Percentiles rank a stretch among this genome's conserved stretches.
These are phyloP conservation scores for Netelia virgata DNA, from an alignment of 2,888 invertebrate genomes.

Conservation along the genomic window DNA sequence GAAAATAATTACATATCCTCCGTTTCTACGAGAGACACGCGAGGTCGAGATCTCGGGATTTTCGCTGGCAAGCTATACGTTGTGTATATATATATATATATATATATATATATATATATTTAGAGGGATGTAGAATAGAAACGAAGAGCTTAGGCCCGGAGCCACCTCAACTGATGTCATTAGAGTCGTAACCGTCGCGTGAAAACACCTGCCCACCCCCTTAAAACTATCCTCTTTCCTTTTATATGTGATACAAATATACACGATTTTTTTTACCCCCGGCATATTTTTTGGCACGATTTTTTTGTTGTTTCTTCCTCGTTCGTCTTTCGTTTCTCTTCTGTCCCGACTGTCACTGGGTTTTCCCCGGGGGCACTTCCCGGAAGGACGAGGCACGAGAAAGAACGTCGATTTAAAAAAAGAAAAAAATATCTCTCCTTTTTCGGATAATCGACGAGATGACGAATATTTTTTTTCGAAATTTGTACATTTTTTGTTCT, in stretches of 20 bases:
- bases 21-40: conserved; percentile 71
- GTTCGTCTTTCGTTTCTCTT: conserved; percentile 12
- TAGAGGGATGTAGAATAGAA: conserved; percentile 30
- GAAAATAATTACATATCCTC: conserved; percentile 77
- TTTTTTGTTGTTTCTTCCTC: conserved; percentile 10
- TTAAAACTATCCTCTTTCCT: conserved; percentile 50
- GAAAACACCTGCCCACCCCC: conserved; percentile 76
- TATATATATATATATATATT: neutral
- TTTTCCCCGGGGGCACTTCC: conserved; percentile 45
- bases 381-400: neutral
- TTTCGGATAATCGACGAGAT: conserved; percentile 4
- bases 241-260: conserved; percentile 23
- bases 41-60: conserved; percentile 63
- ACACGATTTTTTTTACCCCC: conserved; percentile 64
- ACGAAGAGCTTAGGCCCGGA: conserved; percentile 56
- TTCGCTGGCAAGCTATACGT: conserved; percentile 15
- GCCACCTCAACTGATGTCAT: conserved; percentile 75
- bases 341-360: conserved; percentile 43
- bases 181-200: conserved; percentile 73
- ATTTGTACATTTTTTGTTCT: neutral
- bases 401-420: conserved; percentile 1
- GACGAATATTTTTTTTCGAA: conserved; percentile 34
- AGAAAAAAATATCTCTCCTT: neutral
- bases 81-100: neutral
- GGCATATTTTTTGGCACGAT: neutral